Base-by-base conservation (phyloP, 2,888 invertebrate genomes). In the Sarcophaga variegata region DNA sequence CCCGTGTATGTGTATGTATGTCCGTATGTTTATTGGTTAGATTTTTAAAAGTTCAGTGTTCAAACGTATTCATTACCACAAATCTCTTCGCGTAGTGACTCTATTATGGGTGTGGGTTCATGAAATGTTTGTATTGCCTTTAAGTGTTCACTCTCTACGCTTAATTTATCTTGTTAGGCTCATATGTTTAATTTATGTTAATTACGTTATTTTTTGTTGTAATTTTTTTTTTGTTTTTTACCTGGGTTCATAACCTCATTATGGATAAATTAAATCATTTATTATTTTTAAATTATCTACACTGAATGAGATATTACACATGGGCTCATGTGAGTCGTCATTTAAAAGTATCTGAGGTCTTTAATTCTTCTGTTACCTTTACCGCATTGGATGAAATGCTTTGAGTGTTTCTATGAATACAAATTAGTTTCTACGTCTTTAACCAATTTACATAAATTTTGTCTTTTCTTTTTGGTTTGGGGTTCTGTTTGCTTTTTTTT, bases 371-470 rank as follows among this genome's bases (percentile, higher is more conserved):
- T 54, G 12, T 54, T 54, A 54, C 54, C 54, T 54, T 12, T 3
- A 14, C 0, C 17, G 14, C 17, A 14, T 17, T 54, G 14, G 0
- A 14, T 14, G 54, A 54, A 54, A 14, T 14, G 54, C n/a, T 45
- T 37, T 62, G 27, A n/a, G 20, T 54, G 70, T 27, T 78, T 69
- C 54, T 54, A 54, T 67, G 45, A 47, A 11, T 69, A 59, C 22
- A 78, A 62, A 62, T 63, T 63, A 63, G 27, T 47, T 59, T 66
- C 60, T 66, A 60, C 25, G 60, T 49, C n/a, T 67, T 60, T 54
- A 75, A 62, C 14, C 49, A 22, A 74, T 85, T 85, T 63, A 54
- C 77, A 77, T 78, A 81, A 77, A 72, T 78, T 37, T 72, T 67
- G 5, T 37, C 60, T 62, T 14, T 8, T 25, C 22, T 49, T 25